Evolutionary conservation across 2,113 vertebrate species (phyloP).

Genomic region (Channa argus): DNA sequence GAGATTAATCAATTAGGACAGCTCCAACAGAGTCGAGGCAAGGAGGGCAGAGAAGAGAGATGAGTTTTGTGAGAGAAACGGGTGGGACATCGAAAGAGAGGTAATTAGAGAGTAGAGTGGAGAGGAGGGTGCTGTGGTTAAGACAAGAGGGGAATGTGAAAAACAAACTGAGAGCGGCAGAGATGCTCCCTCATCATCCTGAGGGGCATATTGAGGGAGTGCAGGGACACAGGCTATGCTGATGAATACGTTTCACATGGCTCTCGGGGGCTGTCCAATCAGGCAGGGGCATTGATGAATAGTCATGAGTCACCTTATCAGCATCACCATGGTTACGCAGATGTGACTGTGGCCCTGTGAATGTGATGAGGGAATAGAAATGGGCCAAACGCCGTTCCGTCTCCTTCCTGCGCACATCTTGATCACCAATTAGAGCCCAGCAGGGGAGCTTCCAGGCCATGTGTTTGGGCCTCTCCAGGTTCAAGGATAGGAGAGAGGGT

Average conservation of each 20-base stretch:
- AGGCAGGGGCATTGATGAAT: conserved; percentile 75
- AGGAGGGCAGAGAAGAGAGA: neutral
- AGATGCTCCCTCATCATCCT: conserved; percentile 48
- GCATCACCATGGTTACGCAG: conserved; percentile 78
- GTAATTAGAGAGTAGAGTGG: conserved; percentile 49
- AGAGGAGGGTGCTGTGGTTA: conserved; percentile 9
- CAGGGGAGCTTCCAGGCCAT: conserved; percentile 44
- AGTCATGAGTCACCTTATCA: conserved; percentile 82
- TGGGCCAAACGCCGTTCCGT: conserved; percentile 59
- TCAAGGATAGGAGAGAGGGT: neutral
- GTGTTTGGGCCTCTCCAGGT: conserved; percentile 17
- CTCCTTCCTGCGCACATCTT: conserved; percentile 71
- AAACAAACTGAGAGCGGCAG: conserved; percentile 54
- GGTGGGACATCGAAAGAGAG: conserved; percentile 34
- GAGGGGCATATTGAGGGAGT: conserved; percentile 59
- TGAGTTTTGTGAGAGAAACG: neutral
- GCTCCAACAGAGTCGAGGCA: neutral
- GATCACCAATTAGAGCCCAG: conserved; percentile 72
- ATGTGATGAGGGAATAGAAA: conserved; percentile 73
- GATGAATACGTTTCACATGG: conserved; percentile 66
- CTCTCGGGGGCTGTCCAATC: conserved; percentile 74
- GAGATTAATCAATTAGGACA: conserved; percentile 42
- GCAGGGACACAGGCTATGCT: conserved; percentile 60
- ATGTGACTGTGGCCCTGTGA: conserved; percentile 74
- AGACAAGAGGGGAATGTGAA: conserved; percentile 36